Evolutionary conservation across 2,888 invertebrate species (phyloP).

Genomic region (Nineta flava): DNA sequence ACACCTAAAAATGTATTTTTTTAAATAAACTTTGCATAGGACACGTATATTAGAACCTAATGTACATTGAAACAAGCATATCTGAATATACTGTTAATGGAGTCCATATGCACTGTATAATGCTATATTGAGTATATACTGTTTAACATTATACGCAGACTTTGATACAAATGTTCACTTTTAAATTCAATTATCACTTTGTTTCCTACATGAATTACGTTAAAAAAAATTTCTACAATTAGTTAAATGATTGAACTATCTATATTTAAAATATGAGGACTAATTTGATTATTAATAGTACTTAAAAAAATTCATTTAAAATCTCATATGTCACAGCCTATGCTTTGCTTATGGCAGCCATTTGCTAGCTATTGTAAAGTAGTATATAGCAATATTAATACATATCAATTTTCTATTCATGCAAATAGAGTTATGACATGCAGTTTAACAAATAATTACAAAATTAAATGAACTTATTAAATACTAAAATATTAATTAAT

Average conservation of each 20-base stretch:
- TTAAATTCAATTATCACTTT: no score
- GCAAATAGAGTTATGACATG: slow-evolving; percentile 17
- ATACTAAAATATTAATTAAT: slow-evolving; percentile 27
- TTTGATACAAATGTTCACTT: no score
- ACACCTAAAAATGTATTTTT: slow-evolving; percentile 5
- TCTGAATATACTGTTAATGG: slow-evolving; percentile 29
- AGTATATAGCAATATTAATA: slow-evolving; percentile 22
- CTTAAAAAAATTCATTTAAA: slow-evolving; percentile 1
- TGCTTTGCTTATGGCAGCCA: slow-evolving; percentile 37
- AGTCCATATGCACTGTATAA: slow-evolving; percentile 27
- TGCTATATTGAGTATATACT: slow-evolving; percentile 12
- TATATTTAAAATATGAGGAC: no score
- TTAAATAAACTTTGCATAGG: slow-evolving; percentile 7
- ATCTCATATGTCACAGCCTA: slow-evolving; percentile 18
- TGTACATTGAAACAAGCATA: slow-evolving; percentile 14
- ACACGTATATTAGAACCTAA: slow-evolving; percentile 12
- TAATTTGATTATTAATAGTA: no score
- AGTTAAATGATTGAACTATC: no score
- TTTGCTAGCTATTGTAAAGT: slow-evolving; percentile 30
- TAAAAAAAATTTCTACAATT: no score
- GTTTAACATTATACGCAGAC: no score
- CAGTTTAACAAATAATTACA: slow-evolving; percentile 18
- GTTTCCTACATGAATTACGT: no score
- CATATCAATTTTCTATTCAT: slow-evolving; percentile 21
- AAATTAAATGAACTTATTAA: slow-evolving; percentile 21